Conservation (phyloP, 2,888 invertebrate genomes). For the Brenthis daphne region DNA sequence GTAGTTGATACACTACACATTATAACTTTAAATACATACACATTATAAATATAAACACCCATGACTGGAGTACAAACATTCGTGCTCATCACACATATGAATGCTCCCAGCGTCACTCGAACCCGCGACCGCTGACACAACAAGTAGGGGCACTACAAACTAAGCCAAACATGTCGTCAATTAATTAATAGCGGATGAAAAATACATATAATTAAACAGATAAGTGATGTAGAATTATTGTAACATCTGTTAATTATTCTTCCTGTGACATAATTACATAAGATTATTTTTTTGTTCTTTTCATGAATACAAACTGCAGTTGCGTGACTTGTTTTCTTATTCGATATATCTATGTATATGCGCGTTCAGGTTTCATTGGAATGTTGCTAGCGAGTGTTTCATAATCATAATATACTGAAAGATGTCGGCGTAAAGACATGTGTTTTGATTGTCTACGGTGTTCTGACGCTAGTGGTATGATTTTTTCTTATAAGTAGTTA, state of each 20-base stretch:
- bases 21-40: too few relatives aligned
- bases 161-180: too few relatives aligned
- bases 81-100: too few relatives aligned
- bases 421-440: conserved; percentile 51
- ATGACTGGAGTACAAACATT: too few relatives aligned
- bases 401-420: conserved; percentile 49
- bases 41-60: too few relatives aligned
- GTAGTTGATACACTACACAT: too few relatives aligned
- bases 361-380: conserved; percentile 44
- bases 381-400: conserved; percentile 45
- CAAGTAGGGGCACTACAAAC: too few relatives aligned
- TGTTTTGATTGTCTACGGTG: conserved; percentile 60
- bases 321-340: conserved; percentile 30
- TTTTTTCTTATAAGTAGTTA: conserved; percentile 34
- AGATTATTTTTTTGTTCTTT: conserved; percentile 4
- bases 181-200: too few relatives aligned
- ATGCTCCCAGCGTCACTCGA: too few relatives aligned
- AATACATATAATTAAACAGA: too few relatives aligned
- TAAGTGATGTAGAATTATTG: background rate
- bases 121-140: too few relatives aligned
- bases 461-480: conserved; percentile 46
- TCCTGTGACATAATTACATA: background rate
- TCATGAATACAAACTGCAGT: conserved; percentile 18
- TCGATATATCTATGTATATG: conserved; percentile 35
- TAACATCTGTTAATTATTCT: conserved; percentile 5